phyloP scores from a whole-genome alignment of 1,140 invertebrate species.

The Aporrectodea caliginosa region DNA sequence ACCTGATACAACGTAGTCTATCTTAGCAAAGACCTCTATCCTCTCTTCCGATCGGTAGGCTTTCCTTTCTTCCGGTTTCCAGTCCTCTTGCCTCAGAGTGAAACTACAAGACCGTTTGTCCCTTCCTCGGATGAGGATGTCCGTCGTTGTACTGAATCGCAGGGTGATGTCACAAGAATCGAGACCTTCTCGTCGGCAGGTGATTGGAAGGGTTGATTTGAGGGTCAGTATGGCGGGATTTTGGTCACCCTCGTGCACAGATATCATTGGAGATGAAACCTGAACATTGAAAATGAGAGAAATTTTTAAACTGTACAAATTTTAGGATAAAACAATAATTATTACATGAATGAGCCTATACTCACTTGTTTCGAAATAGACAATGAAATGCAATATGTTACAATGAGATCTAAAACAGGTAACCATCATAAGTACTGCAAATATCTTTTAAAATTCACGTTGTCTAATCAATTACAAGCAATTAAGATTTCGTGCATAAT shows the following conservation, averaged over 20 bases:
- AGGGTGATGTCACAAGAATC: background rate
- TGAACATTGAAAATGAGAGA: too few relatives aligned
- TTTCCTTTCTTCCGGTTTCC: background rate
- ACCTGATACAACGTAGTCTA: background rate
- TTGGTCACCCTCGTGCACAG: background rate
- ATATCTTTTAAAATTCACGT: too few relatives aligned
- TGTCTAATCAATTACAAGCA: too few relatives aligned
- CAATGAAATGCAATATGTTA: too few relatives aligned
- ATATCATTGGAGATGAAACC: too few relatives aligned
- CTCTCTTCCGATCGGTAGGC: background rate
- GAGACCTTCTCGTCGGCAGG: background rate
- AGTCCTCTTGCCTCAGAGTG: background rate
- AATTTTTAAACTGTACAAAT: too few relatives aligned
- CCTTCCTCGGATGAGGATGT: background rate
- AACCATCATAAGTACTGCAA: background rate
- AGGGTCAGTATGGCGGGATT: background rate
- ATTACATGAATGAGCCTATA: too few relatives aligned
- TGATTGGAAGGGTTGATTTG: background rate
- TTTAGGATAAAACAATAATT: too few relatives aligned
- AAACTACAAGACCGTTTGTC: background rate
- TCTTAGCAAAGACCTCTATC: background rate
- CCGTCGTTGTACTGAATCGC: background rate
- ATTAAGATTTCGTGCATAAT: too few relatives aligned
- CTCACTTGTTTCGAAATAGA: too few relatives aligned
- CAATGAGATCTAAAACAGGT: background rate